phyloP scores from a whole-genome alignment of 2,888 invertebrate species.

The Rotaria magnacalcarata region DNA sequence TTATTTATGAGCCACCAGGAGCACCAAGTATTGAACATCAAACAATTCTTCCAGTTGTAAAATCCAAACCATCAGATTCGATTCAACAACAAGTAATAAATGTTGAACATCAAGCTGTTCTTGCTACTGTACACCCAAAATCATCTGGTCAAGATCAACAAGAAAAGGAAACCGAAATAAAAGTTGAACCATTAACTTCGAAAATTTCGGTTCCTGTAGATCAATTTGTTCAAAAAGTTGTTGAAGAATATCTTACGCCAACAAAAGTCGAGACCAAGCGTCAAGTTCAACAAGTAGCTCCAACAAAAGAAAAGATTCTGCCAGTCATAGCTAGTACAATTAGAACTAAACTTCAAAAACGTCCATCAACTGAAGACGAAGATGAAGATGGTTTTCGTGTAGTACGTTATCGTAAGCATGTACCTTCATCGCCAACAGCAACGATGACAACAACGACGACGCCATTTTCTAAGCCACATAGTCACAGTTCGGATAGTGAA shows the following conservation, averaged over 20 bases:
- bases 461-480: background rate
- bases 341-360: background rate
- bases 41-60: background rate
- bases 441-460: background rate
- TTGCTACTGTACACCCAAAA: background rate
- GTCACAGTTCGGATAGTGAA: background rate
- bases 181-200: no score
- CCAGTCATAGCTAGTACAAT: background rate
- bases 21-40: background rate
- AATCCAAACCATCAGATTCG: background rate
- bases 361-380: background rate
- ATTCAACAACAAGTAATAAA: background rate
- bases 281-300: background rate
- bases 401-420: background rate
- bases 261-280: background rate
- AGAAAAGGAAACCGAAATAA: background rate
- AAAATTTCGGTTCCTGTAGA: no score
- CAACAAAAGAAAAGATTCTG: background rate
- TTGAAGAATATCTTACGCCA: background rate
- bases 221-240: background rate
- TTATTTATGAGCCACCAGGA: background rate
- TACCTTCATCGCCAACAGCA: background rate
- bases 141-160: background rate
- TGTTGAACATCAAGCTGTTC: background rate
- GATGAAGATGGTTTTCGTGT: background rate